A percentile compares a stretch with the other conserved stretches of the same genome.
phyloP scores from a whole-genome alignment of 2,797 vertebrate genomes.

The Austrolebias charrua region DNA sequence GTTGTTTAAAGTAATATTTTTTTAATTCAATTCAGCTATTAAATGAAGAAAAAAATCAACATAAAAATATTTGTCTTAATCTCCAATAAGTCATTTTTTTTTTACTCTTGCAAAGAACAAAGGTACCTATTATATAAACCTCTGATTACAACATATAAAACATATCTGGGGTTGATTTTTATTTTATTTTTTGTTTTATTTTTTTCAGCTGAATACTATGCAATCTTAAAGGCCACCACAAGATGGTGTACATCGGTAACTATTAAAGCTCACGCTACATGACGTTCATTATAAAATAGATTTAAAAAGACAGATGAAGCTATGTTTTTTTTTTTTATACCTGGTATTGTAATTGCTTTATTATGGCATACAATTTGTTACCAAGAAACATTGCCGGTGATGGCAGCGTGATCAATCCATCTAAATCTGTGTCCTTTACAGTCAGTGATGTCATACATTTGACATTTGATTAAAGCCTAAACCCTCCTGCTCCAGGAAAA shows the following conservation, averaged over 20 bases:
- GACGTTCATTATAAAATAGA: neutral
- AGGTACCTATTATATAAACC: neutral
- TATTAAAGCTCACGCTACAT: slow-evolving; percentile 9
- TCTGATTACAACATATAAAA: neutral
- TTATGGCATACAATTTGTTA: too few species aligned
- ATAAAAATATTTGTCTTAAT: neutral
- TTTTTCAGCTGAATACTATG: slow-evolving; percentile 5
- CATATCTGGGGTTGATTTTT: neutral
- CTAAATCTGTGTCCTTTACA: neutral
- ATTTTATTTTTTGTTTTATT: too few species aligned
- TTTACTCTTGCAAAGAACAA: neutral
- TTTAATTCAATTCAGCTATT: neutral
- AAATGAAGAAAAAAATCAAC: neutral
- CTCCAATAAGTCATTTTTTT: too few species aligned
- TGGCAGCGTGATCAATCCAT: neutral
- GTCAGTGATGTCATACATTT: neutral
- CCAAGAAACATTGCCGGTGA: neutral
- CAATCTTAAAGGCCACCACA: slow-evolving; percentile 61
- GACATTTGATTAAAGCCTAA: neutral
- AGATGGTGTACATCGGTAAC: slow-evolving; percentile 66
- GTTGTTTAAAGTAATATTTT: too few species aligned
- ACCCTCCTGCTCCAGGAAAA: neutral
- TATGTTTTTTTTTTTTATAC: neutral
- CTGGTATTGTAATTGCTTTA: neutral
- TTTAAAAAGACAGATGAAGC: neutral